Evolutionary conservation across 2,113 vertebrate genomes (phyloP).

Genomic region (Telmatochromis bifrenatus): DNA sequence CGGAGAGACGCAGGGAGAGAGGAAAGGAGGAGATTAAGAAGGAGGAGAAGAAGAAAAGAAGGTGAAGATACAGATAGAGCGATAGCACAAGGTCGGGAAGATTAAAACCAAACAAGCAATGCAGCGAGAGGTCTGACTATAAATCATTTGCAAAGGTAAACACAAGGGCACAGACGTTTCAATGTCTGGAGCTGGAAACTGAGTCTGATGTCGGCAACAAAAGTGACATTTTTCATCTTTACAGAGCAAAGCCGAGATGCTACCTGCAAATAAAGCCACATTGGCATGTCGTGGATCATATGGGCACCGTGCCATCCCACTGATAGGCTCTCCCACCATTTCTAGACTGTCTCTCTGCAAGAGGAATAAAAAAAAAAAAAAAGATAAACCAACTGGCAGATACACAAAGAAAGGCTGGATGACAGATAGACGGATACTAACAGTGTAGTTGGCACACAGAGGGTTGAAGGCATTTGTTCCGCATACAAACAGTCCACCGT

Average conservation of each 20-base stretch:
- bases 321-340: constrained; percentile 84
- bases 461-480: constrained; percentile 98
- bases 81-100: constrained; percentile 63
- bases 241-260: not conserved
- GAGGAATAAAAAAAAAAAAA: not conserved
- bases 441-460: constrained; percentile 92
- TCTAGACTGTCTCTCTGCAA: constrained; percentile 86
- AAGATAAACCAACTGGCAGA: constrained; percentile 7
- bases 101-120: constrained; percentile 59
- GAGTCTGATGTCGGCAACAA: not conserved
- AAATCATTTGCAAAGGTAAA: constrained; percentile 58
- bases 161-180: constrained; percentile 24
- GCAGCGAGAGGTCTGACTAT: constrained; percentile 36
- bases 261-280: constrained; percentile 94
- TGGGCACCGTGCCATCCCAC: constrained; percentile 94
- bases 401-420: not conserved
- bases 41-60: not conserved
- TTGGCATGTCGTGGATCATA: constrained; percentile 96
- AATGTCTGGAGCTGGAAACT: not conserved
- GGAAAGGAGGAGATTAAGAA: constrained; percentile 28
- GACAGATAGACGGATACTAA: constrained; percentile 69
- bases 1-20: not conserved
- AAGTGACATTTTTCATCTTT: not conserved
- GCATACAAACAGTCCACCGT: constrained; percentile 86
- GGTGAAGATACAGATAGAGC: constrained; percentile 34